Percentiles rank a stretch among this genome's conserved stretches.
phyloP scores from a whole-genome alignment of 2,797 vertebrate species.

The Labeo calbasu region DNA sequence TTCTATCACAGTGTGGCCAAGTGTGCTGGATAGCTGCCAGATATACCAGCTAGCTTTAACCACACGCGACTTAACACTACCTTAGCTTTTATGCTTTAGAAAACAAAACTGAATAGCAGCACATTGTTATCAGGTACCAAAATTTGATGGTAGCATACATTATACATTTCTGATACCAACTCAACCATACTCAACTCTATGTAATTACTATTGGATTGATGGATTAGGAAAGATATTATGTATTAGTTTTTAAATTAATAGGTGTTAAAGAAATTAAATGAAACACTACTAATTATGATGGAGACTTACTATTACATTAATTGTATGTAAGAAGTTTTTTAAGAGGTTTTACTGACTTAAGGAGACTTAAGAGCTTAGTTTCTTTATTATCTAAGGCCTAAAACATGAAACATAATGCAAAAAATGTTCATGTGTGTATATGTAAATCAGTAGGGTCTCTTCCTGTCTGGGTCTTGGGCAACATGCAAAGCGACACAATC shows the following conservation, averaged over 20 bases:
- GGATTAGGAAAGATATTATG: background rate
- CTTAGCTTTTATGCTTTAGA: background rate
- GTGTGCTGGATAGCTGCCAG: background rate
- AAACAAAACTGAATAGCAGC: background rate
- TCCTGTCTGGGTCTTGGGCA: conserved; percentile 85
- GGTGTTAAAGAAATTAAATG: background rate
- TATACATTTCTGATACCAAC: background rate
- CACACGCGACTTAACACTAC: background rate
- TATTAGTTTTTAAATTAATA: background rate
- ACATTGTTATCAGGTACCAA: background rate
- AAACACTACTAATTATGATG: background rate
- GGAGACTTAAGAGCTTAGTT: background rate
- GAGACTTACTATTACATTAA: background rate
- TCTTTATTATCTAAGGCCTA: background rate
- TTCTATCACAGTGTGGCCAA: conserved; percentile 1
- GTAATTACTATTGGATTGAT: background rate
- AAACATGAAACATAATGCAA: background rate
- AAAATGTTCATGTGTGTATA: background rate
- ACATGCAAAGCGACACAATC: conserved; percentile 82
- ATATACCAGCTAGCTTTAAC: background rate
- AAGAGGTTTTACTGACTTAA: background rate
- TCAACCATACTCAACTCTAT: no score
- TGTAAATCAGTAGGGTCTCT: conserved; percentile 72
- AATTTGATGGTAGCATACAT: background rate
- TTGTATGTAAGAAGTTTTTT: background rate